A percentile compares a stretch with the other conserved stretches of the same genome.
Conservation (phyloP, 2,888 invertebrate species). For the Meandrusa payeni region DNA sequence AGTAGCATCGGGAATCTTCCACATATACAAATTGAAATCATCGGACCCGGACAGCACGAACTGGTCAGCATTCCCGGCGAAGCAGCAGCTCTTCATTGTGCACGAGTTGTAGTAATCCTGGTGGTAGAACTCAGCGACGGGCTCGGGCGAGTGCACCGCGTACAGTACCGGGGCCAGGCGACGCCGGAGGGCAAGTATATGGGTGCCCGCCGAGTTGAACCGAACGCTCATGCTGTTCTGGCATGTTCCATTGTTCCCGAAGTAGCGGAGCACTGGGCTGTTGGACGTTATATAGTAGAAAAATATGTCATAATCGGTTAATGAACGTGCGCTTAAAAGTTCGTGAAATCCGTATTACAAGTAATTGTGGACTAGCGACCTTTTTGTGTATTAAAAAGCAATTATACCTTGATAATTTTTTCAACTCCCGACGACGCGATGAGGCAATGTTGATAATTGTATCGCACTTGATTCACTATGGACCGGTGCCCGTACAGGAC, state of each 20-base stretch:
- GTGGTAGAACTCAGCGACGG: conserved; percentile 93
- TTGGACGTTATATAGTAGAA: too few species aligned
- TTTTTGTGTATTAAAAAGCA: too few species aligned
- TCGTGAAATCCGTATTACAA: too few species aligned
- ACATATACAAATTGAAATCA: conserved; percentile 96
- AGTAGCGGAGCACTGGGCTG: conserved; percentile 87
- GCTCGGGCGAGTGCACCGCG: conserved; percentile 83
- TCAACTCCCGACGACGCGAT: too few species aligned
- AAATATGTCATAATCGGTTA: too few species aligned
- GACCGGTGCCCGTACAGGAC: too few species aligned
- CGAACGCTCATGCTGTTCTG: conserved; percentile 95
- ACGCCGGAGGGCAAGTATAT: conserved; percentile 89
- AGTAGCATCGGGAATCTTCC: conserved; percentile 89
- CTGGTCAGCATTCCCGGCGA: conserved; percentile 94
- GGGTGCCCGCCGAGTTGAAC: conserved; percentile 90
- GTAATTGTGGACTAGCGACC: too few species aligned
- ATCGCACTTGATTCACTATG: too few species aligned
- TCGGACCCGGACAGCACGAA: conserved; percentile 96
- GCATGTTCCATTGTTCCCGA: conserved; percentile 79
- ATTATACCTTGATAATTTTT: too few species aligned
- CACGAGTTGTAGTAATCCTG: conserved; percentile 96
- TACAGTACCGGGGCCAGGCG: conserved; percentile 94
- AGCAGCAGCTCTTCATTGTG: conserved; percentile 98
- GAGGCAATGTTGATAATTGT: too few species aligned
- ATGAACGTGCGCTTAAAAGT: too few species aligned